phyloP scores from a whole-genome alignment of 2,113 vertebrate species.

The Syrrhaptes paradoxus region DNA sequence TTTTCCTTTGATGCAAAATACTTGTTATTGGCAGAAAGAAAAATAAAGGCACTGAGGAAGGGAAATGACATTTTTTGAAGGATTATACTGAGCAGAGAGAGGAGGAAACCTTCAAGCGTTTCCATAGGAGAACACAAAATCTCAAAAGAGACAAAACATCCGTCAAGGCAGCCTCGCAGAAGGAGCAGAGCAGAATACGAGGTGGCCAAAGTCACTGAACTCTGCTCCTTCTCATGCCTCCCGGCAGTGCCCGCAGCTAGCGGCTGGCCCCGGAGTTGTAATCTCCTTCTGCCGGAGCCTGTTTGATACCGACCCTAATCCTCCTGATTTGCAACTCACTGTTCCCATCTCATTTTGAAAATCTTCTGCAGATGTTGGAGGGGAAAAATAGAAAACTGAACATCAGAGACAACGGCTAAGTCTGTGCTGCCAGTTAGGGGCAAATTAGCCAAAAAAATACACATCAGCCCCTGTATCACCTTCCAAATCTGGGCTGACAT shows the following conservation, averaged over 20 bases:
- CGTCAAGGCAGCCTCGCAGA: background rate
- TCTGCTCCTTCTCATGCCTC: background rate
- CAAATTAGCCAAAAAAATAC: background rate
- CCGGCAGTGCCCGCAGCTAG: background rate
- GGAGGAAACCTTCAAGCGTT: background rate
- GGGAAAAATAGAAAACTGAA: background rate
- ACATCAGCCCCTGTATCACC: background rate
- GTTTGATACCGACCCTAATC: background rate
- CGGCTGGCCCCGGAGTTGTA: background rate
- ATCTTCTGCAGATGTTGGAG: background rate
- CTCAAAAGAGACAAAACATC: background rate
- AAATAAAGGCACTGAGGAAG: background rate
- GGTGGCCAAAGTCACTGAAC: background rate
- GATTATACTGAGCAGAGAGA: background rate
- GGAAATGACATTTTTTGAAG: background rate
- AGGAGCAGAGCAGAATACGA: background rate
- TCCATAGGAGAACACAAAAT: background rate
- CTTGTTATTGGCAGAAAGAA: background rate
- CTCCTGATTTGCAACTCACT: background rate
- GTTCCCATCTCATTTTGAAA: conserved; percentile 12
- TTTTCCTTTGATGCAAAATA: background rate
- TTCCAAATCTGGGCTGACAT: background rate
- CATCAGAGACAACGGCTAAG: background rate
- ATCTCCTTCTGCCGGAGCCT: background rate
- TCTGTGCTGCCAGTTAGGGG: background rate